phyloP scores from a whole-genome alignment of 2,113 vertebrate species.

The Lonchura striata region DNA sequence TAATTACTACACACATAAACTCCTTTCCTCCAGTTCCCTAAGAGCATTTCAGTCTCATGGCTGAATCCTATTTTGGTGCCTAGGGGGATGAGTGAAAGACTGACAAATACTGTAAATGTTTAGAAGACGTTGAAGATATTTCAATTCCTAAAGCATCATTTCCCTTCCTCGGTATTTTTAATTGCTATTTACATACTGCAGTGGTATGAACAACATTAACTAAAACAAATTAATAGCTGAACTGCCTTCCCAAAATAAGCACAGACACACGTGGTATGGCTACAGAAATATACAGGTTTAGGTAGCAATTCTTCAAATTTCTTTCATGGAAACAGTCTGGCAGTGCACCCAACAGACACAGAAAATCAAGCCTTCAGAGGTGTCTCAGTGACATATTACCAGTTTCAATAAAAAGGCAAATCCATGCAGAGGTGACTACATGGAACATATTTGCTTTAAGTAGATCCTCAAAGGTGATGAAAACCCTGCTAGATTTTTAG shows the following conservation, averaged over 20 bases:
- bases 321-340: neutral
- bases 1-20: neutral
- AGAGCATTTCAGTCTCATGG: neutral
- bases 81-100: neutral
- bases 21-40: neutral
- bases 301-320: neutral
- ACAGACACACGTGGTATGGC: neutral
- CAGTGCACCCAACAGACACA: neutral
- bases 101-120: neutral
- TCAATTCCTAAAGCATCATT: neutral
- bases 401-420: neutral
- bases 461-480: neutral
- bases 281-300: neutral
- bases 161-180: neutral
- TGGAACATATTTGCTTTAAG: neutral
- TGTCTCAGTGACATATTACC: neutral
- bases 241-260: neutral
- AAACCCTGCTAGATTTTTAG: neutral
- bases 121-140: neutral
- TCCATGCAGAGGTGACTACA: neutral
- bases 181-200: neutral
- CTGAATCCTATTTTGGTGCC: neutral
- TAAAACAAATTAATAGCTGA: neutral
- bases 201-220: neutral
- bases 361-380: neutral